Percentiles rank a stretch among this genome's conserved stretches.
Evolutionary conservation across 2,113 vertebrate genomes (phyloP).

Genomic region (Plecturocebus donacophilus): DNA sequence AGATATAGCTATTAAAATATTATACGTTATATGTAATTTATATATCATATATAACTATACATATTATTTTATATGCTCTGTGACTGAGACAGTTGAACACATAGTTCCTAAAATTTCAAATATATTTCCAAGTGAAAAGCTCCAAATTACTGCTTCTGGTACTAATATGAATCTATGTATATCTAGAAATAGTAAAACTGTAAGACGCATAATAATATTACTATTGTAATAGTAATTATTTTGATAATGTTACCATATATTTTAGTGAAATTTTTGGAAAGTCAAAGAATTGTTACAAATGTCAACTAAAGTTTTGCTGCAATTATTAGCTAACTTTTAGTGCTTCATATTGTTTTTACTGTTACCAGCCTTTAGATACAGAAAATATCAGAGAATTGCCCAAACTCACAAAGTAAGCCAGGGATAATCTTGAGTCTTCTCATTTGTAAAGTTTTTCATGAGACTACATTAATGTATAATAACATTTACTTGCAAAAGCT

Average conservation of each 20-base stretch:
- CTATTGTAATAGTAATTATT: not conserved
- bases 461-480: not conserved
- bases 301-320: not conserved
- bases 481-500: not conserved
- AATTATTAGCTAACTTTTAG: not conserved
- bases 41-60: not conserved
- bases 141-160: not conserved
- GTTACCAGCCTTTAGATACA: not conserved
- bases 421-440: not conserved
- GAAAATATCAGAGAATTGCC: not conserved
- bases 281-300: not conserved
- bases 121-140: not conserved
- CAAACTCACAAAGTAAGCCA: not conserved
- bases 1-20: too few relatives aligned
- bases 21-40: not conserved
- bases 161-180: not conserved
- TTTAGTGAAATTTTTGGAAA: not conserved
- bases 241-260: not conserved
- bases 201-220: not conserved
- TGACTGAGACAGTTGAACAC: not conserved
- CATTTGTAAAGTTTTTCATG: not conserved
- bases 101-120: not conserved
- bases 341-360: not conserved
- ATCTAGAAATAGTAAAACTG: not conserved
- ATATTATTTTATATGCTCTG: not conserved